Conservation (phyloP, 2,113 vertebrate genomes). For the Leucosticte australis region DNA sequence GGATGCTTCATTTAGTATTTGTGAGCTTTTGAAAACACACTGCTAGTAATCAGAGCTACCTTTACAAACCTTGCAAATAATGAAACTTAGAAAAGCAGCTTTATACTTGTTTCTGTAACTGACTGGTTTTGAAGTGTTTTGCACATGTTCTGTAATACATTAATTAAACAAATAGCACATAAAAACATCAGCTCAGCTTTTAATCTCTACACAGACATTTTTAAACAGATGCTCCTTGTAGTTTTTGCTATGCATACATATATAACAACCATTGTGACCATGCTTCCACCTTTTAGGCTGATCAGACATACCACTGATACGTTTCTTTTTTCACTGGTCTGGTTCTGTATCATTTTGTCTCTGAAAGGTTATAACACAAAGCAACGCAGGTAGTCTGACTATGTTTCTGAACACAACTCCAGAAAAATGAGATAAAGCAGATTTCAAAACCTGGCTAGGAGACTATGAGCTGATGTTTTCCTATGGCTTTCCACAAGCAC, state of each 20-base stretch:
- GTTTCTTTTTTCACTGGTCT: not conserved
- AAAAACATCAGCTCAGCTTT: conserved; percentile 4
- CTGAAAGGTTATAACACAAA: not conserved
- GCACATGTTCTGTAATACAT: not conserved
- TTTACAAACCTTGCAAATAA: not conserved
- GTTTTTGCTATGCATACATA: not conserved
- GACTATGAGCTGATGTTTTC: not conserved
- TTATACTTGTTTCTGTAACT: not conserved
- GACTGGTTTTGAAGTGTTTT: conserved; percentile 57
- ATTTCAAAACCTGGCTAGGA: not conserved
- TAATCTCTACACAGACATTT: not conserved
- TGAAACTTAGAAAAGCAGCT: not conserved
- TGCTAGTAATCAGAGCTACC: not conserved
- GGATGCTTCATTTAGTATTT: conserved; percentile 41
- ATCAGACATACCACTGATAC: not conserved
- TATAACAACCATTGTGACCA: not conserved
- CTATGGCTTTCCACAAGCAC: rapidly evolving
- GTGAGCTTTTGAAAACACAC: conserved; percentile 49
- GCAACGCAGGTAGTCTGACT: not conserved
- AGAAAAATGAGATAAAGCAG: not conserved
- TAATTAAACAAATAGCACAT: not conserved
- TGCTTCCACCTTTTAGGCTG: conserved; percentile 2
- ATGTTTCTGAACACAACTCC: not conserved
- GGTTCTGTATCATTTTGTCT: not conserved
- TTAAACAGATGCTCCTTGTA: not conserved